Evolutionary conservation across 2,888 invertebrate species (phyloP).

Genomic region (Malacosoma neustria): DNA sequence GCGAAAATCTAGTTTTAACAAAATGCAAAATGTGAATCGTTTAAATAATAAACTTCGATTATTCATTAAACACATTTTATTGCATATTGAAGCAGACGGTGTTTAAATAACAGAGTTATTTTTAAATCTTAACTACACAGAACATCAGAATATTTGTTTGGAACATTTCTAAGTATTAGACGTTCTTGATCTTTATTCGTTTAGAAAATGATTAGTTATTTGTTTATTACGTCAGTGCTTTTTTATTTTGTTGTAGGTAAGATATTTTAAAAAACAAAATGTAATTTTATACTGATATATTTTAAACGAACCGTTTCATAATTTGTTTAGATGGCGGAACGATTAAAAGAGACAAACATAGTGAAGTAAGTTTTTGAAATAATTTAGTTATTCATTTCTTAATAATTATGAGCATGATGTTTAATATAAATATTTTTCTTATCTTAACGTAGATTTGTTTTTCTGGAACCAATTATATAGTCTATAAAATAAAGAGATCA

Average conservation of each 20-base stretch:
- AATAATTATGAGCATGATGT: too few species aligned
- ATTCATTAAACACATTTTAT: too few species aligned
- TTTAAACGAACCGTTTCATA: too few species aligned
- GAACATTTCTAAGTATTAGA: neutral
- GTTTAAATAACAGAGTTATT: constrained; percentile 1
- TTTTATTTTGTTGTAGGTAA: neutral
- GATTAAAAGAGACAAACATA: neutral
- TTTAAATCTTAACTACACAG: constrained; percentile 5
- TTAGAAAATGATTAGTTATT: neutral
- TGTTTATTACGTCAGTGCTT: neutral
- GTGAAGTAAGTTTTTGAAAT: neutral
- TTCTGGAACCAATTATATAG: too few species aligned
- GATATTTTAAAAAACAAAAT: too few species aligned
- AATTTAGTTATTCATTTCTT: too few species aligned
- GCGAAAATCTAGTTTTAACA: neutral
- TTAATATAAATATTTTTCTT: too few species aligned
- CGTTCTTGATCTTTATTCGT: neutral
- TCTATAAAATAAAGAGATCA: too few species aligned
- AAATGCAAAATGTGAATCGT: neutral
- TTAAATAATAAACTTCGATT: neutral
- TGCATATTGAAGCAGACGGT: neutral
- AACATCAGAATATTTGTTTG: neutral
- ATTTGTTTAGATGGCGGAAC: neutral
- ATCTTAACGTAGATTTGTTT: too few species aligned
- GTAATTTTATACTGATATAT: too few species aligned